Evolutionary conservation across 1,140 invertebrate genomes (phyloP), one percentile per base, ranked within the genome.

Genomic region (Tetraneura akinire): DNA sequence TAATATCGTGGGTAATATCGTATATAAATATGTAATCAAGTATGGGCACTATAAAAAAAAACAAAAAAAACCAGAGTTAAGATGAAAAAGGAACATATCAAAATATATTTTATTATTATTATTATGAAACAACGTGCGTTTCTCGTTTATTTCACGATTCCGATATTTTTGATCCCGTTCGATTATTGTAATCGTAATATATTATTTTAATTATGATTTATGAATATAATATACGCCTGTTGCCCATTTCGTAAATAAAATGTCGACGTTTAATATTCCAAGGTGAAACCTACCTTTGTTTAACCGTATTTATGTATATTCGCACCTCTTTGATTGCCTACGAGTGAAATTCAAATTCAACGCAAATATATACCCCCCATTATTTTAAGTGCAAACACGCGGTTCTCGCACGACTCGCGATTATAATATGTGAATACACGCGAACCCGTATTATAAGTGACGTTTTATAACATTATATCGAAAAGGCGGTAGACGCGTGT

Each of bases 321-420:
- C 49, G 21, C 70, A 32, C 70, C 49, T 53, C 66, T 70, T 70
- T 23, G 42, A 53, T 51, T 51, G 8, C 32, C 32, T 37, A 73
- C 18, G 37, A 18, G 37, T 32, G 16, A 29, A n/a, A n/a, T 18
- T 73, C 21, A 73, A 73, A 73, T 51, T 51, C 32, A 42, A 71
- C 29, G 70, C 51, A 73, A 51, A 73, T 51, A 73, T n/a, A n/a
- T n/a, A n/a, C n/a, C 26, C 13, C 9, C 10, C n/a, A 29, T 64
- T 64, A 64, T 64, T 64, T 32, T 64, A 64, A 37, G 62, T 42
- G n/a, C 62, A 64, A 64, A 64, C n/a, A 73, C 49, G 18, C 26
- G 8, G 32, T 8, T 37, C 3, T 37, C 29, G 26, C 32, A 37
- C 32, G 18, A 37, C n/a, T 37, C 32, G 18, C 32, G 62, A 64